Evolutionary conservation across 2,797 vertebrate species (phyloP), one percentile per base, ranked within the genome.

Genomic region (Acipenser ruthenus): DNA sequence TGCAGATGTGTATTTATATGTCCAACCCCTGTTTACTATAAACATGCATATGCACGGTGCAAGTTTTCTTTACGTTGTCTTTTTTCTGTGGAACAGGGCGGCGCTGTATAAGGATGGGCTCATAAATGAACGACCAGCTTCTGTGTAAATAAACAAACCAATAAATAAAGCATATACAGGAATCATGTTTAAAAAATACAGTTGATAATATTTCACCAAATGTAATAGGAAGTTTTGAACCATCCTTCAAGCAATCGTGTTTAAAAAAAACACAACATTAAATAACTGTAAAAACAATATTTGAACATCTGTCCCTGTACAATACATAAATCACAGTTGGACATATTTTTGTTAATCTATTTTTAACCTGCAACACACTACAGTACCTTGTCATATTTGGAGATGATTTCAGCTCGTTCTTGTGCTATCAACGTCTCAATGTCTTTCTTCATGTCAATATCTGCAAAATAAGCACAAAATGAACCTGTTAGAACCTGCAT

Each of bases 391-490:
- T 92, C 92, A 90, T 95, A 94, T 75, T 91, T 94, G 69, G 82
- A 80, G 75, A 94, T 81, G 67, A 93, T 93, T 68, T 95, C 92
- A 52, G 88, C 84, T 61, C 89, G 89, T 83, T 95, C 94, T 80
- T 91, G 89, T 80, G 88, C 88, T 88, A 94, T 92, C 84, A 94
- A 69, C 50, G 85, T 77, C 58, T 94, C 93, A 67, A 93, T 87
- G 73, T 95, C 91, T 79, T 94, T 95, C 93, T 94, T 96, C 93
- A 95, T 93, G 88, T 91, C 92, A 89, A 85, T 89, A 89, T 84
- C 93, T 94, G 81, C 10, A 73, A 75, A 37, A 37, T 4, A 37
- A 37, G 23, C 23, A 37, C 23, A 37, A 37, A 3, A 37, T 37
- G 2, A 37, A 37, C 23, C 23, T 37, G 23, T 37, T 37, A 37